Conservation (phyloP, 2,797 vertebrate species). For the Kryptopterus vitreolus region DNA sequence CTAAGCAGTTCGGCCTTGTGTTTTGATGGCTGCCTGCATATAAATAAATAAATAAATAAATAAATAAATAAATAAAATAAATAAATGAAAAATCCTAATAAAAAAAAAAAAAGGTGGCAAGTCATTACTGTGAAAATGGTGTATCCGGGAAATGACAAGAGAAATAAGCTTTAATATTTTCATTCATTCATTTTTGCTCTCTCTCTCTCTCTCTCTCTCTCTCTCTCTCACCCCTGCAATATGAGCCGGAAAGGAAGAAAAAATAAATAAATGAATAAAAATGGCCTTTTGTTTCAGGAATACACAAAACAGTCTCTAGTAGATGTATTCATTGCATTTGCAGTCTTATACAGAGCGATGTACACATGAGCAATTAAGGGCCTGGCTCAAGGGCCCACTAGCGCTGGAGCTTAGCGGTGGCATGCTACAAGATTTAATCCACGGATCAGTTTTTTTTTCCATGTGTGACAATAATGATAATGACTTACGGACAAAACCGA, state of each 20-base stretch:
- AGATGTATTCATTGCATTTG: no score
- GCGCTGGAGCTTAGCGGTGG: no score
- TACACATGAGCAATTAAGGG: no score
- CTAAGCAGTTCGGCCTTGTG: conserved; percentile 38
- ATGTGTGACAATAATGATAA: no score
- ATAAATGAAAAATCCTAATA: not conserved
- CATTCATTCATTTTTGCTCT: no score
- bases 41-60: not conserved
- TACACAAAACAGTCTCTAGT: no score
- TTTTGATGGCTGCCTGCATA: conserved; percentile 3
- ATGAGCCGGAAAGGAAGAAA: not conserved
- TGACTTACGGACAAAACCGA: no score
- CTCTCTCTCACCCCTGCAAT: not conserved
- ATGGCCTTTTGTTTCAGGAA: not conserved
- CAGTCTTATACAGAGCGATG: no score
- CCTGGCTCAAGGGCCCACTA: no score
- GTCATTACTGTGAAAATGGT: conserved; percentile 41
- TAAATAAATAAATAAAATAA: not conserved
- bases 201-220: no score
- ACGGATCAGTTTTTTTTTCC: no score
- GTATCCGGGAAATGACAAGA: conserved; percentile 30
- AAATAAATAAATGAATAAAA: not conserved
- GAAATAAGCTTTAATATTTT: conserved; percentile 22
- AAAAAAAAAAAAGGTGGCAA: conserved; percentile 32
- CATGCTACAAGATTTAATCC: no score